A percentile compares a stretch with the other conserved stretches of the same genome.
These are phyloP conservation scores for Acanthopleura granulata DNA, from an alignment of 2,888 invertebrate species.

Conservation along the genomic window DNA sequence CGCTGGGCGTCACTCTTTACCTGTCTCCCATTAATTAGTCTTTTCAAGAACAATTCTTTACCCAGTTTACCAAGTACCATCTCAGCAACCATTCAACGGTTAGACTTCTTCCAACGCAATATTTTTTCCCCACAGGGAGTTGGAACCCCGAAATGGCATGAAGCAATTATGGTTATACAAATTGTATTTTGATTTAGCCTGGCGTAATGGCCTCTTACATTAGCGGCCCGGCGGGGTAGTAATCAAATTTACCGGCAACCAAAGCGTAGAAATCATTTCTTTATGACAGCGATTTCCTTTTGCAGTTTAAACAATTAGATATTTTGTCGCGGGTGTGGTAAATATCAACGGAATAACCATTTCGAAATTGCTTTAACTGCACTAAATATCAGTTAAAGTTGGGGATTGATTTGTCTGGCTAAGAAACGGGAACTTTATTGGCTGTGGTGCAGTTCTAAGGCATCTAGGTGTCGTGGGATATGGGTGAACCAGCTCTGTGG, in stretches of 20 bases:
- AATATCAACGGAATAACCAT: no score
- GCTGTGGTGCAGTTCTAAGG: no score
- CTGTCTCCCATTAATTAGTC: slow-evolving; percentile 3
- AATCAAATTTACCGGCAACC: not conserved
- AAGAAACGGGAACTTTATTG: no score
- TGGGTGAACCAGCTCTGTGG: no score
- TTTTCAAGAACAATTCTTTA: slow-evolving; percentile 8
- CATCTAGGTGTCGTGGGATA: no score
- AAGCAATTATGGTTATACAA: slow-evolving; percentile 3
- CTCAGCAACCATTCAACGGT: not conserved
- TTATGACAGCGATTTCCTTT: no score
- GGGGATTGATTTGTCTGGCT: no score
- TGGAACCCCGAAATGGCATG: not conserved
- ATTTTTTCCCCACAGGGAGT: not conserved
- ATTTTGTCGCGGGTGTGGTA: no score
- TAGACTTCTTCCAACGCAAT: not conserved
- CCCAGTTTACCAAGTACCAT: not conserved
- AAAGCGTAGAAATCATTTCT: not conserved
- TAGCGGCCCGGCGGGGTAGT: not conserved
- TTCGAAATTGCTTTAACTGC: no score
- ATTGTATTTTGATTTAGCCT: slow-evolving; percentile 7
- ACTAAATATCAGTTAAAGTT: no score
- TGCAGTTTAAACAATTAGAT: no score
- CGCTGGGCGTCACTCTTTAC: not conserved
- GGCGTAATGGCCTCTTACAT: slow-evolving; percentile 4